Evolutionary conservation across 1,140 invertebrate species (phyloP), one percentile per base, ranked within the genome.

Genomic region (Drosophila virilis): DNA sequence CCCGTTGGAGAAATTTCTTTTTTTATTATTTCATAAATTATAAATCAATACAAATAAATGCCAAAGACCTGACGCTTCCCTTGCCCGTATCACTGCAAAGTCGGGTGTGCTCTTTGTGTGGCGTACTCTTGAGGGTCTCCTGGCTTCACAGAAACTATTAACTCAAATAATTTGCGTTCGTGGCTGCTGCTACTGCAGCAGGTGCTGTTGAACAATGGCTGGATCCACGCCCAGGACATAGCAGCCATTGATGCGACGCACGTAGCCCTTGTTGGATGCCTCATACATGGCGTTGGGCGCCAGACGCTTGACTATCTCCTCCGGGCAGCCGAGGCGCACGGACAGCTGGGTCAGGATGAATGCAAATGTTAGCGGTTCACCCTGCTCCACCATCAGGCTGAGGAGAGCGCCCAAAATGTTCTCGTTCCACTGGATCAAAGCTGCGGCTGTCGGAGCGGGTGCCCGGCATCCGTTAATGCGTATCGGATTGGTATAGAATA

Each of bases 201-300:
- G 10, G 7, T 61, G 59, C 22, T 35, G 42, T 9, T 15, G 8
- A 4, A 61, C 13, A 7, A 1, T 38, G 3, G 32, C 7, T 13
- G 6, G 51, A 46, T 45, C n/a, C 1, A 28, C 1, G 13, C 32
- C 40, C 10, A 72, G 15, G 1, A 35, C 42, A 7, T 57, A 71
- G 0, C 45, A 8, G 0, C 48, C 51, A n/a, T 55, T 28, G 32
- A 43, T 8, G 8, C 54, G 61, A 3, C 59, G 61, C 12, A 72
- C 17, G 22, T 48, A 67, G 4, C 69, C 69, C 52, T 55, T 66
- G 32, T 15, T 67, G n/a, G 22, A 35, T 33, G 54, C 69, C 9
- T 66, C 54, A 12, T 72, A 72, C 45, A 72, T 57, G n/a, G 51
- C 46, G 6, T 57, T 37, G 8, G 69, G 69, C 8, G 35, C 62